Conservation (phyloP, 2,113 vertebrate genomes). For the Natator depressus region DNA sequence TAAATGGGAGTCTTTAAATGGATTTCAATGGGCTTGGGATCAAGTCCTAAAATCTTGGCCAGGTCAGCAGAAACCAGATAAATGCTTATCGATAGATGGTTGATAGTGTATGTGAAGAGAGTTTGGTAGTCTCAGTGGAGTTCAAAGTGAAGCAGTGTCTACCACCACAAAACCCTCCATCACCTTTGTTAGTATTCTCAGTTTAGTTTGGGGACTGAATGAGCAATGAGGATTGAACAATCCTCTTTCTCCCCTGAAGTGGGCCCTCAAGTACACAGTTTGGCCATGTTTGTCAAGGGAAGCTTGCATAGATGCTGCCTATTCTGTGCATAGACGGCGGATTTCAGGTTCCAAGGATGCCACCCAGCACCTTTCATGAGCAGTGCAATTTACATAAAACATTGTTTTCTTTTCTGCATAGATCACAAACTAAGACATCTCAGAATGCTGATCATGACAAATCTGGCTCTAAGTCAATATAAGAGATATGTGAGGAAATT, state of each 20-base stretch:
- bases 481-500: background rate
- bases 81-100: background rate
- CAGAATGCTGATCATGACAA: background rate
- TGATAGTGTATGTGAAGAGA: background rate
- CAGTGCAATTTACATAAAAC: background rate
- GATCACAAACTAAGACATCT: background rate
- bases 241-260: accelerated
- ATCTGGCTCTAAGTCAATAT: background rate
- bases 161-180: background rate
- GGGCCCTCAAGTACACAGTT: accelerated
- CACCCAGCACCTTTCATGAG: background rate
- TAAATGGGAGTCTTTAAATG: background rate
- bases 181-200: background rate
- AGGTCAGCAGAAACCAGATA: background rate
- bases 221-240: background rate
- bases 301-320: background rate
- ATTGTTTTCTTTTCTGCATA: background rate
- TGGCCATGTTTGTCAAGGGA: background rate
- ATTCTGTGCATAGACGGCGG: background rate
- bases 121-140: background rate
- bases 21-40: background rate
- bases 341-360: background rate
- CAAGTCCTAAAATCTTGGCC: background rate
- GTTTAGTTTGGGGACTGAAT: background rate
- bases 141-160: background rate